Percentiles rank a stretch among this genome's conserved stretches.
Evolutionary conservation across 2,888 invertebrate species (phyloP).

Genomic region (Mongoloraphidia duomilia): DNA sequence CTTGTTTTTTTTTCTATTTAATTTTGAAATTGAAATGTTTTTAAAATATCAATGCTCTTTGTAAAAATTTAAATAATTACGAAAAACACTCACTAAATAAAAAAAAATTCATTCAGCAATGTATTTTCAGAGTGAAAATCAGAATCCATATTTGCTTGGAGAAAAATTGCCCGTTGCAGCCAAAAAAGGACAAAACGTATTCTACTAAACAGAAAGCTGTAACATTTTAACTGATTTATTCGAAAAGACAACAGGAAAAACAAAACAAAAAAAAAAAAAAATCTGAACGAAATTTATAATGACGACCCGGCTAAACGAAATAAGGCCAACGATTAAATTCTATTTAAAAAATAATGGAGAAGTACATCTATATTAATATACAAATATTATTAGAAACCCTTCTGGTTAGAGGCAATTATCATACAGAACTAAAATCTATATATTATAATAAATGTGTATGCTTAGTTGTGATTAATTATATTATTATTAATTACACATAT

Average conservation of each 20-base stretch:
- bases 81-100: too few relatives aligned
- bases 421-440: background rate
- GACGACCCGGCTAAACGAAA: background rate
- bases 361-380: background rate
- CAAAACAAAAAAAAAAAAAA: background rate
- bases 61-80: too few relatives aligned
- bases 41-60: too few relatives aligned
- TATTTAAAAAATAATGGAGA: background rate
- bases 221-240: constrained; percentile 9
- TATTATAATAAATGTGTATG: background rate
- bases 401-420: background rate
- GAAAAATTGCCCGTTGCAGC: constrained; percentile 83
- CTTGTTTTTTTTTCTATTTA: too few relatives aligned
- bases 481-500: background rate
- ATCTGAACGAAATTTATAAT: background rate
- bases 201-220: constrained; percentile 23
- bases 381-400: background rate
- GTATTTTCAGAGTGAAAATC: constrained; percentile 37
- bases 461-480: background rate
- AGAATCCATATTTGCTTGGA: constrained; percentile 72
- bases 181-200: constrained; percentile 73
- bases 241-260: background rate
- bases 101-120: background rate
- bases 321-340: too few relatives aligned
- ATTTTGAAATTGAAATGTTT: too few relatives aligned